Percentiles rank a stretch among this genome's conserved stretches.
These are phyloP conservation scores for Chrysochloris asiatica DNA, from an alignment of 2,113 vertebrate genomes.

Conservation along the genomic window DNA sequence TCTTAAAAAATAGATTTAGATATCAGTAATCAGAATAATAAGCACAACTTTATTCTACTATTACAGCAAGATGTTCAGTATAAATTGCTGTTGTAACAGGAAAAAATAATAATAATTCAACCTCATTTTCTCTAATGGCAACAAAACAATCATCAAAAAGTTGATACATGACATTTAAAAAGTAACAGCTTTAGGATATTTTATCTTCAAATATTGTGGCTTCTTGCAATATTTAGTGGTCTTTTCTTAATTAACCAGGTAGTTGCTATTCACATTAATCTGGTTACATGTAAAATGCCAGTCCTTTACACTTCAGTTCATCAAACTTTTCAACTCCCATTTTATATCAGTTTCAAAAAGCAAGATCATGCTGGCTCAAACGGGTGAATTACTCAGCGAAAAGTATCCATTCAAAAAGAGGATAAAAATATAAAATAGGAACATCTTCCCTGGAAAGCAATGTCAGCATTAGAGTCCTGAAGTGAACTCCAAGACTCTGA, in stretches of 20 bases:
- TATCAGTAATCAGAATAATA: background rate
- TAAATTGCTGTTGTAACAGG: slow-evolving; percentile 31
- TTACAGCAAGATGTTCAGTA: background rate
- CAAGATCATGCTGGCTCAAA: background rate
- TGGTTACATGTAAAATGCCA: background rate
- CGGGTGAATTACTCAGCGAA: background rate
- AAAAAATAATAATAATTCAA: background rate
- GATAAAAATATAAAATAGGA: background rate
- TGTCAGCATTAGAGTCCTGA: background rate
- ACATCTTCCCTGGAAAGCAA: slow-evolving; percentile 25
- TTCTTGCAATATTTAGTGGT: background rate
- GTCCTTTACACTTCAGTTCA: background rate
- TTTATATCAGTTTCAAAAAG: slow-evolving; percentile 42
- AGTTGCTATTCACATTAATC: background rate
- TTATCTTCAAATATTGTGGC: background rate
- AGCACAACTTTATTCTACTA: slow-evolving; percentile 14
- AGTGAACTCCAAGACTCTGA: background rate
- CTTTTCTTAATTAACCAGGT: slow-evolving; percentile 20
- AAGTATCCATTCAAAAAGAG: background rate
- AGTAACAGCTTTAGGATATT: background rate
- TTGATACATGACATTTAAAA: slow-evolving; percentile 45
- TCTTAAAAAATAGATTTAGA: slow-evolving; percentile 32
- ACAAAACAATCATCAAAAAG: slow-evolving; percentile 26
- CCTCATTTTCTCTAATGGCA: slow-evolving; percentile 5
- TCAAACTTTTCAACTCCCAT: background rate